phyloP scores from a whole-genome alignment of 2,797 vertebrate genomes.

The Chelonia mydas region DNA sequence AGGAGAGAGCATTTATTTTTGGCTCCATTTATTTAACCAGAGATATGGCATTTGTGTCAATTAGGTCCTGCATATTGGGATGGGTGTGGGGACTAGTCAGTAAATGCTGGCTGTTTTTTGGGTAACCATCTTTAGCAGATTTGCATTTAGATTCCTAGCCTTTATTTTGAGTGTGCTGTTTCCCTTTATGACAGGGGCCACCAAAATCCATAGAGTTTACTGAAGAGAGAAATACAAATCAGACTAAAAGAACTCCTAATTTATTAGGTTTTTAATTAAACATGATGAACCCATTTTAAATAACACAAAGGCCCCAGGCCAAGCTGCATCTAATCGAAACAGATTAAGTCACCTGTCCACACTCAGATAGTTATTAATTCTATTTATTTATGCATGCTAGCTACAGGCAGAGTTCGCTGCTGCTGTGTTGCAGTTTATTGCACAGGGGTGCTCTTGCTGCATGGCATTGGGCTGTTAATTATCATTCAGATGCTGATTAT shows the following conservation, averaged over 20 bases:
- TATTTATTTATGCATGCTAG: slow-evolving; percentile 79
- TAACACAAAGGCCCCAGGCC: slow-evolving; percentile 77
- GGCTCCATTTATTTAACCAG: neutral
- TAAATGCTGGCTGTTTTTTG: neutral
- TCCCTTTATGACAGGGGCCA: neutral
- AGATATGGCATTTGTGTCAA: neutral
- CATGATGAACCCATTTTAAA: slow-evolving; percentile 83
- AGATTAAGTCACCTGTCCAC: slow-evolving; percentile 81
- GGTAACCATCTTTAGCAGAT: neutral
- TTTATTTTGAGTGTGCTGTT: neutral
- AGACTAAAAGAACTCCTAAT: slow-evolving; percentile 49
- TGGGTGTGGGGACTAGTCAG: fast-evolving
- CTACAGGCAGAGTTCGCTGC: slow-evolving; percentile 71
- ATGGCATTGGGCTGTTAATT: slow-evolving; percentile 66
- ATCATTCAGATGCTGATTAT: slow-evolving; percentile 74
- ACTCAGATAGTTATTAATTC: slow-evolving; percentile 80
- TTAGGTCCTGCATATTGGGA: fast-evolving
- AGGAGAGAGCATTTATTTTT: fast-evolving
- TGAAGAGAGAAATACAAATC: slow-evolving; percentile 55
- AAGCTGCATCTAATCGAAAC: slow-evolving; percentile 77
- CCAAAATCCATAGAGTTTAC: slow-evolving; percentile 32
- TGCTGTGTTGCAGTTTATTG: slow-evolving; percentile 69
- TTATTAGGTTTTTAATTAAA: slow-evolving; percentile 86
- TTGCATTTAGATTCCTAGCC: neutral
- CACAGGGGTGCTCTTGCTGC: slow-evolving; percentile 72